These are phyloP conservation scores for Nasonia longicornis DNA, from an alignment of 1,140 invertebrate species.

Conservation along the genomic window DNA sequence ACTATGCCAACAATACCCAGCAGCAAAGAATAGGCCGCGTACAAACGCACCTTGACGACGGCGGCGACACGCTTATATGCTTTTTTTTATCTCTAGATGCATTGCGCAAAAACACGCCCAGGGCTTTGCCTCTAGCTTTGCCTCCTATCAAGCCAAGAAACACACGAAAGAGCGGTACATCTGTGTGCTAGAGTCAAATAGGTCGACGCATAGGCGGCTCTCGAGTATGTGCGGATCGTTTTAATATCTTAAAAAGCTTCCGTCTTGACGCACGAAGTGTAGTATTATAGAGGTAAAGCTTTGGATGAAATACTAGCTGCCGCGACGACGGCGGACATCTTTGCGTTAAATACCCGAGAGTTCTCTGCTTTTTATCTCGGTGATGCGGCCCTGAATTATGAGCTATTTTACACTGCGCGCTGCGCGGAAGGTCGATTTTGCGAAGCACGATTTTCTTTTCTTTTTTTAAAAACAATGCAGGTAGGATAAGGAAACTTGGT, in stretches of 20 bases:
- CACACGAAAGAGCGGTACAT: not conserved
- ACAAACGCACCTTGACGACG: no score
- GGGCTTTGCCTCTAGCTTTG: not conserved
- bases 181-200: not conserved
- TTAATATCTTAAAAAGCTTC: slow-evolving; percentile 26
- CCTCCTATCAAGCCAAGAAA: not conserved
- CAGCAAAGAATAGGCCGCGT: no score
- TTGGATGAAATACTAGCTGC: not conserved
- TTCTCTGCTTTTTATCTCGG: no score
- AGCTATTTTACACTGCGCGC: no score
- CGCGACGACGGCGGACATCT: not conserved
- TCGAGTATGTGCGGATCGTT: not conserved
- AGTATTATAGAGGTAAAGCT: no score
- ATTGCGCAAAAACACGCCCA: not conserved
- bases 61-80: not conserved
- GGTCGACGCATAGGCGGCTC: not conserved
- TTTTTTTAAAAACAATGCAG: no score
- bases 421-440: no score
- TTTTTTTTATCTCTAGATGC: not conserved
- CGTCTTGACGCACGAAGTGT: not conserved
- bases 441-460: no score
- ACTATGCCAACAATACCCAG: no score
- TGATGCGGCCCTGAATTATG: no score
- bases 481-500: no score
- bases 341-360: not conserved